Evolutionary conservation across 37 sponge, comb jelly and placozoan species (phyloP).

Genomic region (Eunapius fragilis): DNA sequence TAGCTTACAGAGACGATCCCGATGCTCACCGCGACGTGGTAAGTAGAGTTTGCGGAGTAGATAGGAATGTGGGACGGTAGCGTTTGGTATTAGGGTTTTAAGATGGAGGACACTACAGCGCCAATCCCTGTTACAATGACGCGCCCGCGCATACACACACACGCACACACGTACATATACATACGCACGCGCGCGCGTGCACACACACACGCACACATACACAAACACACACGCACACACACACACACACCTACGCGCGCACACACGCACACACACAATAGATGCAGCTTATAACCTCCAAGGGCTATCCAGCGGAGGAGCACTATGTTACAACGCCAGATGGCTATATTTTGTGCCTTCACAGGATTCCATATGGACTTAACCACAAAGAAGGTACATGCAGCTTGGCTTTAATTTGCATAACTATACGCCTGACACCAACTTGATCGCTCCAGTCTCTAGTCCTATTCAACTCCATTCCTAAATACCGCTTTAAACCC

Average conservation of each 20-base stretch:
- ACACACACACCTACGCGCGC: not conserved
- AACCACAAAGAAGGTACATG: constrained; percentile 1
- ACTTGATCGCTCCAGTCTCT: no score
- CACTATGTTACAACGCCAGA: constrained; percentile 85
- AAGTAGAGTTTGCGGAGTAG: no score
- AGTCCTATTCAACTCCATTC: no score
- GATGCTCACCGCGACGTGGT: not conserved
- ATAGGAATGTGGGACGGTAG: no score
- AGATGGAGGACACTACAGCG: no score
- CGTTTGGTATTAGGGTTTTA: no score
- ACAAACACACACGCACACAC: constrained; percentile 29
- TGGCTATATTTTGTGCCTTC: constrained; percentile 88
- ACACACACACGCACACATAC: constrained; percentile 35
- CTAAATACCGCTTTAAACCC: no score
- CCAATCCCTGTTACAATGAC: no score
- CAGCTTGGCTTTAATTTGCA: no score
- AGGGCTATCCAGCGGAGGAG: constrained; percentile 88
- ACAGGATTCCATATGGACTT: constrained; percentile 83
- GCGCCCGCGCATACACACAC: no score
- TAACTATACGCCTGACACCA: no score
- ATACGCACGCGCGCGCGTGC: not conserved
- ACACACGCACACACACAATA: not conserved
- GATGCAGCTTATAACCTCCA: constrained; percentile 80
- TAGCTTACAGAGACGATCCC: not conserved
- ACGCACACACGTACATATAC: not conserved